Base-by-base conservation (phyloP, 2,113 vertebrate species). In the Naja naja region DNA sequence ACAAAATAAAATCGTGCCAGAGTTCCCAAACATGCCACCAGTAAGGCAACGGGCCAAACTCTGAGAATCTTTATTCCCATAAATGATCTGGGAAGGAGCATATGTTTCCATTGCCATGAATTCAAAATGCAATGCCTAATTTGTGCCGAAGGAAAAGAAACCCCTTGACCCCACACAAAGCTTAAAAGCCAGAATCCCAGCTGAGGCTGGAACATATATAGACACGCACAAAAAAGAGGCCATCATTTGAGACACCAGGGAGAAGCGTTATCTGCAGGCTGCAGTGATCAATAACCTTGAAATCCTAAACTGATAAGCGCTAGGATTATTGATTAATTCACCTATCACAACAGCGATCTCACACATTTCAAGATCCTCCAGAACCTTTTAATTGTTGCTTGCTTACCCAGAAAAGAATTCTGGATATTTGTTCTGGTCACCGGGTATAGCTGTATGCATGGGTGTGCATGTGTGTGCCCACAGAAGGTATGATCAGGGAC, bases 231-330 rank as follows among this genome's bases (percentile, higher is more conserved):
- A 88, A 55, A 56, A 74, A 34, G 58, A 53, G 27, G 30, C 55
- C 52, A 20, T 60, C 30, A 11, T 9, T 30, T 27, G 74, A 93
- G 64, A n/a, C 27, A 53, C 89, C 45, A 53, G 43, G 55, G 22
- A 64, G 22, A 64, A 58, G 39, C 34, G 22, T 85, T 88, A 93
- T 91, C 85, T 81, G 1, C 43, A 60, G 69, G 20, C 39, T 85
- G 52, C 54, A 64, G 22, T 16, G 64, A 92, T 92, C 93, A 94
- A 92, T 92, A 90, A 60, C 30, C 47, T 43, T 90, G 93, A 92
- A 94, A 94, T 27, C 56, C 86, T 85, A 94, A 87, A 94, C 89
- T 30, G 74, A 90, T 87, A 92, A 47, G 34, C 47, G 34, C 39
- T 56, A 5, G 20, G 54, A 39, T 9, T 92, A 94, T 94, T 87